phyloP scores from a whole-genome alignment of 2,113 vertebrate species.

The Zosterops lateralis region DNA sequence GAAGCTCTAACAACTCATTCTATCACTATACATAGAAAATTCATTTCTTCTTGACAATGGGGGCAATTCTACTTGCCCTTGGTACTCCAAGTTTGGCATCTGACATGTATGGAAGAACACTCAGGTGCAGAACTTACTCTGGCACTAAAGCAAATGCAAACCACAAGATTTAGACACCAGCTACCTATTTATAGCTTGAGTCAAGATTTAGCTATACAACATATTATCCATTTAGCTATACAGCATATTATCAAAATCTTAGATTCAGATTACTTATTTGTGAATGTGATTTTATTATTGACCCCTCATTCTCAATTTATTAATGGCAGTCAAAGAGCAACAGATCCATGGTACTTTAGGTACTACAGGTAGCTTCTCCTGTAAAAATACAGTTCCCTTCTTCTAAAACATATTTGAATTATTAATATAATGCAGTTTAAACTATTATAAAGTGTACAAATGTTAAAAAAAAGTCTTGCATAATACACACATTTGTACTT shows the following conservation, averaged over 20 bases:
- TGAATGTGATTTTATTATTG: background rate
- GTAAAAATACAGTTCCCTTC: background rate
- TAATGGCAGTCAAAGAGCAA: background rate
- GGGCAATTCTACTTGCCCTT: background rate
- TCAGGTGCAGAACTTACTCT: background rate
- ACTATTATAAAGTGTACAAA: background rate
- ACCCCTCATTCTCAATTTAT: background rate
- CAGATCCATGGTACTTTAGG: background rate
- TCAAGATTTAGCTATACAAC: background rate
- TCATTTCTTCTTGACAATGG: background rate
- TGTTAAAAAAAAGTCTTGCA: background rate
- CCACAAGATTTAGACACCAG: background rate
- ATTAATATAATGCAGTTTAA: background rate
- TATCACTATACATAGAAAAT: background rate
- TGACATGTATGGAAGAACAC: background rate
- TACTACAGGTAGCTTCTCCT: background rate
- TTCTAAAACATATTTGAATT: background rate
- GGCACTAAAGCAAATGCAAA: background rate
- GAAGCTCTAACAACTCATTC: background rate
- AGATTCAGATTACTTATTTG: background rate
- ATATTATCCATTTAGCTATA: no score
- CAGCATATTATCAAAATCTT: background rate
- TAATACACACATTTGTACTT: background rate
- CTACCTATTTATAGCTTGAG: background rate
- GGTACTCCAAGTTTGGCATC: background rate